Base-by-base conservation (phyloP, 2,888 invertebrate species). In the Ichneumon xanthorius region DNA sequence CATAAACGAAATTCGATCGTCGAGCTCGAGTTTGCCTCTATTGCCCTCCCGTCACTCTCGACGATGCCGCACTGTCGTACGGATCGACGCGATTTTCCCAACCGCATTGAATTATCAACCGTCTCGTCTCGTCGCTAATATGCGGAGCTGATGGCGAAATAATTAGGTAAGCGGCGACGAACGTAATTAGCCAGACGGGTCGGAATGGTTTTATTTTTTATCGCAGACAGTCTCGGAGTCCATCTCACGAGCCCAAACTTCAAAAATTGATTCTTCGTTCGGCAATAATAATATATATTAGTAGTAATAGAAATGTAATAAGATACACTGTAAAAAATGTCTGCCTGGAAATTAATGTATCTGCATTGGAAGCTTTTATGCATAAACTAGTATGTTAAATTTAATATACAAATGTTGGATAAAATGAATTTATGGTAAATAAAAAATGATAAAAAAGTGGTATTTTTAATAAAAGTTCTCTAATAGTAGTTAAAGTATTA, bases 1-100 rank as follows among this genome's bases (percentile, higher is more conserved):
- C 45, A 68, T 55, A 53, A 80, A 68, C 33, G 67, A 65, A 65
- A 72, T 65, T 80, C 72, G 72, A 80, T 65, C 53, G 65, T 72
- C 48, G 33, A n/a, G 37, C 58, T 30, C 70, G 70, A 45, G 70
- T 79, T 71, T 71, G 22, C 33, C 48, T 78, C 50, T 37, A 63
- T 71, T 63, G 71, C 70, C 16, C 50, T 33, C 37, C 30, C 63
- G 79, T 80, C 79, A 80, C 79, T 53, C 61, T 80, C 40, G 63
- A 37, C n/a, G 45, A 22, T 58, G 37, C 71, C 16, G 33, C 45
- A 14, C 58, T 58, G n/a, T 55, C 50, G 7, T 48, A 71, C 48
- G 33, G 61, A 68, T 70, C 48, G 70, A 70, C 48, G 53, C 63
- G 71, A 71, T 79, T 71, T 79, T 71, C 30, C 55, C 45, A 67